A percentile compares a stretch with the other conserved stretches of the same genome.
Conservation (phyloP, 2,797 vertebrate genomes). For the Danio tinwini region DNA sequence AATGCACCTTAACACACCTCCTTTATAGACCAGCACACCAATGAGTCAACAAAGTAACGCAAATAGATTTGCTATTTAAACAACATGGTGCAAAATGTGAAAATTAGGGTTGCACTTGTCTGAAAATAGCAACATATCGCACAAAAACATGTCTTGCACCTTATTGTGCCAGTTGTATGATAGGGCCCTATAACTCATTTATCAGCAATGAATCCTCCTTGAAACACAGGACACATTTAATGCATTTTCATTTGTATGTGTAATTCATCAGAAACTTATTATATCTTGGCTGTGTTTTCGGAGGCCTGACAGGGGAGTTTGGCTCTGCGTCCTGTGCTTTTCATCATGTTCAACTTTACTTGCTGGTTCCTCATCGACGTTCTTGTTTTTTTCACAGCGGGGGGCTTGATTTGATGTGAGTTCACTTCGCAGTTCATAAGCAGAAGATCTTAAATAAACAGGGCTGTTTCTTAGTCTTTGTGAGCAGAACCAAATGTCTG, state of each 20-base stretch:
- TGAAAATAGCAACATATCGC: too few species aligned
- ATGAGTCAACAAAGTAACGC: too few species aligned
- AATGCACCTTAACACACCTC: too few species aligned
- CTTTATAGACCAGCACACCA: too few species aligned
- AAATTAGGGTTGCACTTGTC: too few species aligned
- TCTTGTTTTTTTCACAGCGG: slow-evolving; percentile 41
- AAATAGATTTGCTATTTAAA: too few species aligned
- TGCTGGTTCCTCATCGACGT: slow-evolving; percentile 48
- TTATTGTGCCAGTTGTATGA: too few species aligned
- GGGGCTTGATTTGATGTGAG: slow-evolving; percentile 24
- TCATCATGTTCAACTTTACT: slow-evolving; percentile 46
- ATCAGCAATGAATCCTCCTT: too few species aligned
- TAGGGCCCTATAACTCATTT: too few species aligned
- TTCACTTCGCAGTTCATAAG: slow-evolving; percentile 33
- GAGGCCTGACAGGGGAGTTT: slow-evolving; percentile 23
- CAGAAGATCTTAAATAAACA: slow-evolving; percentile 36
- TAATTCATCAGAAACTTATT: slow-evolving; percentile 60
- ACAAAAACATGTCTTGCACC: too few species aligned
- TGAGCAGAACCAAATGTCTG: slow-evolving; percentile 1
- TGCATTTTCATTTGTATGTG: slow-evolving; percentile 44
- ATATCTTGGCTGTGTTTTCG: slow-evolving; percentile 39
- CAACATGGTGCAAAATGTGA: too few species aligned
- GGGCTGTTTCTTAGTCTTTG: not conserved
- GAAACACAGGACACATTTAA: slow-evolving; percentile 17
- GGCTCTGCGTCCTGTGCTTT: slow-evolving; percentile 53